phyloP scores from a whole-genome alignment of 2,888 invertebrate species.

The Oxycera nigricornis region DNA sequence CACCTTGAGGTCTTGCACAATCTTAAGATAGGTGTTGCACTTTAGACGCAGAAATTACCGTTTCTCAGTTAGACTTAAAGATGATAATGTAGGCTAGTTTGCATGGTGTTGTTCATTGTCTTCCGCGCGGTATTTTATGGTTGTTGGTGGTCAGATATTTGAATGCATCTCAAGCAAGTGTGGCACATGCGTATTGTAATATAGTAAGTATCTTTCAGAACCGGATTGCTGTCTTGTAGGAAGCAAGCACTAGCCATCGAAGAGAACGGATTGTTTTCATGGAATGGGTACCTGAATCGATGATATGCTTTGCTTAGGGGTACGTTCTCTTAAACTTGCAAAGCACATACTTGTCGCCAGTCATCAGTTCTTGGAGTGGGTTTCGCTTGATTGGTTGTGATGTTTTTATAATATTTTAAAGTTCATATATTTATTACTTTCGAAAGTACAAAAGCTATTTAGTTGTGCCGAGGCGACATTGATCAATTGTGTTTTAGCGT shows the following conservation, averaged over 20 bases:
- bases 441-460: neutral
- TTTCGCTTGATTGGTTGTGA: slow-evolving; percentile 6
- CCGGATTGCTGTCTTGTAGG: neutral
- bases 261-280: neutral
- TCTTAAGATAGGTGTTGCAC: neutral
- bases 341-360: neutral
- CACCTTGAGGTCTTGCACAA: neutral
- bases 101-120: too few species aligned
- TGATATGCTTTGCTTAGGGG: neutral
- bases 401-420: neutral
- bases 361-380: neutral
- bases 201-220: neutral
- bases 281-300: neutral
- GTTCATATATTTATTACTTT: too few species aligned
- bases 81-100: too few species aligned
- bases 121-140: too few species aligned
- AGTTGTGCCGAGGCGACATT: too few species aligned
- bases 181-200: slow-evolving; percentile 8
- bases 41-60: neutral
- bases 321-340: neutral
- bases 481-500: neutral
- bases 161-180: neutral
- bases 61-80: neutral
- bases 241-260: neutral
- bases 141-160: too few species aligned